Conservation (phyloP, 2,797 vertebrate genomes). For the Phaenicophaeus curvirostris region DNA sequence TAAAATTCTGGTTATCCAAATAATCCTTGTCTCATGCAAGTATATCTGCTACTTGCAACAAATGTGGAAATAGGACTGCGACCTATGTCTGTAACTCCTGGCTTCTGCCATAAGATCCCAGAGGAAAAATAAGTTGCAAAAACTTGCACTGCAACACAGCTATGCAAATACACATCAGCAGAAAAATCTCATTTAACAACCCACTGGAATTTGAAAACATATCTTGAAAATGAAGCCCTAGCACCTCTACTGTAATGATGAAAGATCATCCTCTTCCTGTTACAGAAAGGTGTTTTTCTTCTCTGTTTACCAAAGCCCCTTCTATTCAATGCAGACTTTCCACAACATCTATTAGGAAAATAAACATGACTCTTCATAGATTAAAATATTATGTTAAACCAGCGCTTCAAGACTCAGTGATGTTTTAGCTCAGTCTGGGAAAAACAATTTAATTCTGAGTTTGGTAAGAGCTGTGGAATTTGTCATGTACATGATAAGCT, state of each 20-base stretch:
- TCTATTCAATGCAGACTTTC: neutral
- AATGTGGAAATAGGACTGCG: neutral
- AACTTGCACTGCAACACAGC: constrained; percentile 9
- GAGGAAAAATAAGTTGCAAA: neutral
- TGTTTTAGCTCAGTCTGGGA: neutral
- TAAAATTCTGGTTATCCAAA: neutral
- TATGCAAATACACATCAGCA: constrained; percentile 48
- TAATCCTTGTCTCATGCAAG: neutral
- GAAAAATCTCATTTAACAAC: constrained; percentile 33
- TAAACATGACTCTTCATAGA: neutral
- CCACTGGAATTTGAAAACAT: constrained; percentile 2
- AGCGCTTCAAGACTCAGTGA: neutral
- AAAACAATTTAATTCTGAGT: neutral
- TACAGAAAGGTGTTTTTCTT: neutral
- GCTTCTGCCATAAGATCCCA: neutral
- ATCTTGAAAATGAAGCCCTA: neutral
- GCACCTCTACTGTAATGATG: neutral
- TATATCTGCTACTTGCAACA: neutral
- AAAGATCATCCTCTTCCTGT: neutral
- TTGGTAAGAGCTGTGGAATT: neutral
- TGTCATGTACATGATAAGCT: rapidly evolving
- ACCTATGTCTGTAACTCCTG: neutral
- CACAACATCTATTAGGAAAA: neutral
- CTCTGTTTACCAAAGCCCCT: neutral
- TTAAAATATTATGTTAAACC: neutral